Percentiles rank a stretch among this genome's conserved stretches.
These are phyloP conservation scores for Coluber constrictor DNA, from an alignment of 2,797 vertebrate species.

Conservation along the genomic window DNA sequence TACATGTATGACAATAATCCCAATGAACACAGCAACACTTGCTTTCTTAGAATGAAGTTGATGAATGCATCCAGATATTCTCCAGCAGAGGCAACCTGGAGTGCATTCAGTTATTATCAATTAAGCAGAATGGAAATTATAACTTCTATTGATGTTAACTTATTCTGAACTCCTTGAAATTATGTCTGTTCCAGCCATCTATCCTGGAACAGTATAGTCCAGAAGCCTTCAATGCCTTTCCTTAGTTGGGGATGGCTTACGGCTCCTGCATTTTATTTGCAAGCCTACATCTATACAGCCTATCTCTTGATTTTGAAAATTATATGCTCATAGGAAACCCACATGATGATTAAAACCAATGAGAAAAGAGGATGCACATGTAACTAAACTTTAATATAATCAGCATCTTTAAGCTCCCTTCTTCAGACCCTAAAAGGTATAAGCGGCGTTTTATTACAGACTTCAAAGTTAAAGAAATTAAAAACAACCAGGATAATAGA, in stretches of 20 bases:
- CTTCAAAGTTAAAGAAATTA: neutral
- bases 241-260: neutral
- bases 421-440: neutral
- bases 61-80: neutral
- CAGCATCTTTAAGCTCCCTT: neutral
- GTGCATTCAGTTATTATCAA: neutral
- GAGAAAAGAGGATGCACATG: neutral
- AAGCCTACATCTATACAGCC: neutral
- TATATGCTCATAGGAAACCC: neutral
- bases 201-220: neutral
- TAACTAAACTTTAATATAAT: neutral
- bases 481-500: neutral
- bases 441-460: neutral
- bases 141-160: neutral
- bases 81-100: neutral
- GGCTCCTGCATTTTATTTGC: neutral
- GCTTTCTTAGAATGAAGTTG: neutral
- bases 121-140: neutral
- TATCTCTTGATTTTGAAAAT: neutral
- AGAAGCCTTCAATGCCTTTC: neutral
- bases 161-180: neutral
- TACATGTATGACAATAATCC: neutral
- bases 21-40: neutral
- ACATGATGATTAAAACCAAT: neutral
- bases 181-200: neutral